Conservation (phyloP, 2,888 invertebrate species). For the Ptilodon capucinus region DNA sequence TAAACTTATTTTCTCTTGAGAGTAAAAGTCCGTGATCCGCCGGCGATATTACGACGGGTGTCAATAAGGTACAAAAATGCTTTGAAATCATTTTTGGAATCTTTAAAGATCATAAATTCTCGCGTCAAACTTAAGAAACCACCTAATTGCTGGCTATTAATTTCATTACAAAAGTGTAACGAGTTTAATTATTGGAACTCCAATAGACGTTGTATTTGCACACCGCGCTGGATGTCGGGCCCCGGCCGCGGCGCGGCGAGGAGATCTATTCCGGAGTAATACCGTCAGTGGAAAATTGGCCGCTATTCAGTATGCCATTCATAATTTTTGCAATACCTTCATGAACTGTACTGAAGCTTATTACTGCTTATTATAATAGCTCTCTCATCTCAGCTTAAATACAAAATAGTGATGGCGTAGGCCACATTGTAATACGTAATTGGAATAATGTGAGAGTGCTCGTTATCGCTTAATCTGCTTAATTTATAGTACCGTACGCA, state of each 20-base stretch:
- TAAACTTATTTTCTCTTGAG: background rate
- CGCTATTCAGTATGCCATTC: background rate
- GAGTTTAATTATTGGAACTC: too few relatives aligned
- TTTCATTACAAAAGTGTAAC: background rate
- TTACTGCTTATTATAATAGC: background rate
- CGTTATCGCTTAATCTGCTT: too few relatives aligned
- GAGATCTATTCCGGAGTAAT: background rate
- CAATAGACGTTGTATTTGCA: background rate
- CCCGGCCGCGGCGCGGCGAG: background rate
- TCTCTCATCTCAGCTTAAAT: too few relatives aligned
- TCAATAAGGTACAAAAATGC: background rate
- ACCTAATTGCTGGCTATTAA: background rate
- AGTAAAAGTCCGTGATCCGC: background rate
- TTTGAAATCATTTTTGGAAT: background rate
- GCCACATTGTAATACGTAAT: too few relatives aligned
- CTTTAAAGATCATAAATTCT: conserved; percentile 2
- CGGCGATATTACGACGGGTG: background rate
- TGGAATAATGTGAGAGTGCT: too few relatives aligned
- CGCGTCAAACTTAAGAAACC: background rate
- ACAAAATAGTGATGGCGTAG: too few relatives aligned
- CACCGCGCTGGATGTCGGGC: background rate
- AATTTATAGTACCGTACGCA: background rate
- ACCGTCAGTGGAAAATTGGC: background rate
- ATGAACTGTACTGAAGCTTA: too few relatives aligned
- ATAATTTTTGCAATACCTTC: too few relatives aligned